Evolutionary conservation across 2,797 vertebrate species (phyloP), one percentile per base, ranked within the genome.

Genomic region (Picus viridis): DNA sequence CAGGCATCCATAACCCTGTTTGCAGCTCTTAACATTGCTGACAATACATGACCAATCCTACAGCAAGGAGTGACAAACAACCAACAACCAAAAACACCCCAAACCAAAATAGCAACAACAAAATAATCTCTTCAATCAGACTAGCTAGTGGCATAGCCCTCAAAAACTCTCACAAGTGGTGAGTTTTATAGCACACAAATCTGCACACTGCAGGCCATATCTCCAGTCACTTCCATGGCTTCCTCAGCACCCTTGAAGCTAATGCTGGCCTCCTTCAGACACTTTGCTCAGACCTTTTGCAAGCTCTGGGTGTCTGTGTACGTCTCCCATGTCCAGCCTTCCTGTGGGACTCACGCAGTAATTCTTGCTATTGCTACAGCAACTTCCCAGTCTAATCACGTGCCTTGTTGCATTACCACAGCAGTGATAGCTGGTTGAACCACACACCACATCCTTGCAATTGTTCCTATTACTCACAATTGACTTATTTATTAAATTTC

Each of bases 381-480:
- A 91, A 94, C 92, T 96, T 92, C 92, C 89, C 93, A 86, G 79
- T 89, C 63, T 86, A 92, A 94, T 96, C 93, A 93, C 83, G 92
- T 76, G 92, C 85, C 95, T 84, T 91, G 93, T 90, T 94, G 89
- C 92, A 79, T 94, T 95, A 95, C 94, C 93, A 92, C 93, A 89
- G 89, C 85, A 95, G 92, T 84, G 92, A 96, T 95, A 93, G 90
- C 86, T 96, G 94, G 92, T 79, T 95, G 90, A 96, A 94, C 94
- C 94, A 95, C 95, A 95, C 95, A 95, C 95, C 95, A 95, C 96
- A 95, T 96, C 94, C 96, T 95, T 94, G 89, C 92, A 95, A 95
- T 95, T 95, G 92, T 83, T 96, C 82, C 89, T 95, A 54, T 96
- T 95, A 95, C 83, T 95, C 93, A 95, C 87, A 65, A 84, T 88